phyloP scores from a whole-genome alignment of 2,113 vertebrate genomes.

The Microcebus tavaratra region DNA sequence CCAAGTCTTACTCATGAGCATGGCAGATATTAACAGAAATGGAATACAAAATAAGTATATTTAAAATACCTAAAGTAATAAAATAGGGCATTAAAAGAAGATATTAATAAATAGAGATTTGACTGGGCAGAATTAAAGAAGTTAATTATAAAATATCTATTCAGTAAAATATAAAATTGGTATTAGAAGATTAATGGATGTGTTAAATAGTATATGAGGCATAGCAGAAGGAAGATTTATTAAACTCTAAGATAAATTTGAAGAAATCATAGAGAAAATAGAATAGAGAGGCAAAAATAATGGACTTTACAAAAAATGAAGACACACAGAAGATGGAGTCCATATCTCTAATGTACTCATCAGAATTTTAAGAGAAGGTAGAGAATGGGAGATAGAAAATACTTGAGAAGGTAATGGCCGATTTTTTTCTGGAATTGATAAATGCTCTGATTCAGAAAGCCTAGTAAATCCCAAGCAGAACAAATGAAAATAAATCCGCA shows the following conservation, averaged over 20 bases:
- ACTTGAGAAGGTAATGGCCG: neutral
- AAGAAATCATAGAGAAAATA: neutral
- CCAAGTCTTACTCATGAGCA: neutral
- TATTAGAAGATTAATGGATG: conserved; percentile 17
- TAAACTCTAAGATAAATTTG: neutral
- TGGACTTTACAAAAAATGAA: neutral
- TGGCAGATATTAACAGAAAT: neutral
- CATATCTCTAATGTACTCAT: neutral
- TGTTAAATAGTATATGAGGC: neutral
- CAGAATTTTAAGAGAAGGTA: neutral
- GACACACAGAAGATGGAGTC: neutral
- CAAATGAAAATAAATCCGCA: neutral
- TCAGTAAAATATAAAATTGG: neutral
- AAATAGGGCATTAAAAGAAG: neutral
- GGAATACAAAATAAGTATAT: conserved; percentile 37
- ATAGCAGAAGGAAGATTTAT: neutral
- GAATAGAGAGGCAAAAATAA: neutral
- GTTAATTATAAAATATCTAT: neutral
- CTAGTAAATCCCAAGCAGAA: neutral
- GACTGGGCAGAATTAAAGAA: neutral
- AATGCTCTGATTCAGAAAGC: neutral
- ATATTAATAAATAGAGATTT: neutral
- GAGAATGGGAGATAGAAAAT: neutral
- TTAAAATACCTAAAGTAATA: neutral
- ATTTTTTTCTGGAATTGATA: neutral